Evolutionary conservation across 2,888 invertebrate species (phyloP).

Genomic region (Terebella lapidaria): DNA sequence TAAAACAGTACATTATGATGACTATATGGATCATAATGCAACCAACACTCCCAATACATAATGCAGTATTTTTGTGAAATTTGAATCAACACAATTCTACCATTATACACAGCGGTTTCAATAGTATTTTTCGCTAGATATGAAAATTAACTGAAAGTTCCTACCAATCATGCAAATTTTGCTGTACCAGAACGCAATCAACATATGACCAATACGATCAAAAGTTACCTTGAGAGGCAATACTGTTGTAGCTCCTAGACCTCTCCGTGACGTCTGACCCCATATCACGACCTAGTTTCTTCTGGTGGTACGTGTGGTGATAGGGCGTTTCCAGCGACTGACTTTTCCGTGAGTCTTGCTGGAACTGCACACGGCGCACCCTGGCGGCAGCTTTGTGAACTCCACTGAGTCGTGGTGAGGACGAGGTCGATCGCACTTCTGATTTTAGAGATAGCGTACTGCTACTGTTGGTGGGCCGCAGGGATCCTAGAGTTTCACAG

Average conservation of each 20-base stretch:
- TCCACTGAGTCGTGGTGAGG: not conserved
- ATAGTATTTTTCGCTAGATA: too few species aligned
- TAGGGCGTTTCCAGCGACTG: constrained; percentile 23
- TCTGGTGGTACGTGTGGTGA: constrained; percentile 19
- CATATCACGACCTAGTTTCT: constrained; percentile 13
- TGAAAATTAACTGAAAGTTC: too few species aligned
- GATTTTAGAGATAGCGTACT: not conserved
- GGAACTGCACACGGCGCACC: constrained; percentile 16
- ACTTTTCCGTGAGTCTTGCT: constrained; percentile 18
- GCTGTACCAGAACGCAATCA: too few species aligned
- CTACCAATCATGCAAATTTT: too few species aligned
- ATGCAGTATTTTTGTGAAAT: too few species aligned
- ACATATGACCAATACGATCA: too few species aligned
- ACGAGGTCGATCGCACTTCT: not conserved
- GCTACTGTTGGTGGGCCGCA: not conserved
- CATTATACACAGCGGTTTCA: too few species aligned
- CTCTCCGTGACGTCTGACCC: constrained; percentile 17
- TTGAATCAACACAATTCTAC: too few species aligned
- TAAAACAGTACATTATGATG: too few species aligned
- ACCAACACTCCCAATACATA: too few species aligned
- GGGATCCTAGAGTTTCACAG: too few species aligned
- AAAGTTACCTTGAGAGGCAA: not conserved
- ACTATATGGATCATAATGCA: too few species aligned
- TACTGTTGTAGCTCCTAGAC: constrained; percentile 11
- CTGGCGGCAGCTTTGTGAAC: not conserved